phyloP scores from a whole-genome alignment of 1,140 invertebrate genomes.

The Philotrypesis tridentata region DNA sequence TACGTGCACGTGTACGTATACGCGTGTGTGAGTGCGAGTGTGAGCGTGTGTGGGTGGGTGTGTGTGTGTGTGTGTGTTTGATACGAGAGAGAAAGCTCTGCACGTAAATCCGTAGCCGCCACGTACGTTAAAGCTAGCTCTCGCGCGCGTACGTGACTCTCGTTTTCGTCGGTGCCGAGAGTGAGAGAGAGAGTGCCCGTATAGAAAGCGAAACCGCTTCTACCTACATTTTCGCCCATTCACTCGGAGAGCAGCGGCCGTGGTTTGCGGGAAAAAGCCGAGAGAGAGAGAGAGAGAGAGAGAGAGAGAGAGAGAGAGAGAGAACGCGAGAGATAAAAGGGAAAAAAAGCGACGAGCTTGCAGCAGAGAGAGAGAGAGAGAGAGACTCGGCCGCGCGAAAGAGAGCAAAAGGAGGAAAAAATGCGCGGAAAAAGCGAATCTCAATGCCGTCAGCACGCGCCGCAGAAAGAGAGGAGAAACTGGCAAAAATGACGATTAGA shows the following conservation, averaged over 20 bases:
- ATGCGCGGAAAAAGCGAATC: slow-evolving; percentile 48
- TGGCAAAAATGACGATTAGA: slow-evolving; percentile 37
- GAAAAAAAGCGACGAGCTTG: slow-evolving; percentile 47
- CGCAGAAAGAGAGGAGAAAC: slow-evolving; percentile 41
- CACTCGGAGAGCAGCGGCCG: slow-evolving; percentile 64
- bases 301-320: slow-evolving; percentile 37
- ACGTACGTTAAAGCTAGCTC: slow-evolving; percentile 57
- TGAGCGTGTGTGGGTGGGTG: slow-evolving; percentile 9
- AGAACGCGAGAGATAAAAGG: slow-evolving; percentile 49
- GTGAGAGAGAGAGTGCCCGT: slow-evolving; percentile 48
- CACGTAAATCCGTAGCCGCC: slow-evolving; percentile 36
- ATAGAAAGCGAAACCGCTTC: slow-evolving; percentile 73
- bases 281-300: slow-evolving; percentile 47
- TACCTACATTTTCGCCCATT: slow-evolving; percentile 74
- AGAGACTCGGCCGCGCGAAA: slow-evolving; percentile 24
- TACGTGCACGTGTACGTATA: neutral
- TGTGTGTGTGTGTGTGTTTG: slow-evolving; percentile 1
- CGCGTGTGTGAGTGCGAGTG: no score
- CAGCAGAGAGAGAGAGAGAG: slow-evolving; percentile 46
- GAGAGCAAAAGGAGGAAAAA: slow-evolving; percentile 44
- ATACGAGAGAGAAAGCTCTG: neutral
- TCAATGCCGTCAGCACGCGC: slow-evolving; percentile 28
- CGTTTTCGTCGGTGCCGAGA: slow-evolving; percentile 67
- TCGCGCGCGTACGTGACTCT: slow-evolving; percentile 71
- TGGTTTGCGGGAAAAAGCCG: slow-evolving; percentile 49